These are phyloP conservation scores for Hypocryptadius cinnamomeus DNA, from an alignment of 2,113 vertebrate genomes.

Conservation along the genomic window DNA sequence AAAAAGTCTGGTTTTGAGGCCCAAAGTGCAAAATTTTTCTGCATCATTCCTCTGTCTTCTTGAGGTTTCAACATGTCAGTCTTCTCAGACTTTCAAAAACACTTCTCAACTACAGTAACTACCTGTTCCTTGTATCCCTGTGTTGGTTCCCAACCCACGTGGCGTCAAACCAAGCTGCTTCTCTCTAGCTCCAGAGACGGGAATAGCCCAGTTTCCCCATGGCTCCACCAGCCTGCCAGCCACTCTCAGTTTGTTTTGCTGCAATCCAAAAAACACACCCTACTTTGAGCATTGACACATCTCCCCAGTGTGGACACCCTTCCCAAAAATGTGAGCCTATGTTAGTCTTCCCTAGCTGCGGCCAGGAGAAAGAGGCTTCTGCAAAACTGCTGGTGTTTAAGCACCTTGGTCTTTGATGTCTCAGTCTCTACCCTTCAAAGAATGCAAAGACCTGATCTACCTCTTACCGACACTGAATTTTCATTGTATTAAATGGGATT, in stretches of 20 bases:
- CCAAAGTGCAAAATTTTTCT: neutral
- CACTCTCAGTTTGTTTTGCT: slow-evolving; percentile 15
- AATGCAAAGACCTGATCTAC: neutral
- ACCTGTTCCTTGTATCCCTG: neutral
- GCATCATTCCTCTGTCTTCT: neutral
- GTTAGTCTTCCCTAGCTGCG: neutral
- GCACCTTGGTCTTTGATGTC: neutral
- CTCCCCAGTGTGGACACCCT: neutral
- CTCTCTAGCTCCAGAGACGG: neutral
- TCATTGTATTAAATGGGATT: neutral
- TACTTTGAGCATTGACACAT: slow-evolving; percentile 19
- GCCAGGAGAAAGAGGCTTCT: neutral
- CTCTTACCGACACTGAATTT: neutral
- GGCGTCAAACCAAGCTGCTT: neutral
- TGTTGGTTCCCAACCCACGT: neutral
- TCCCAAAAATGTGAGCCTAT: neutral
- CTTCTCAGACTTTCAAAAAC: neutral
- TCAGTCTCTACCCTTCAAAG: neutral
- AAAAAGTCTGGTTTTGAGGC: neutral
- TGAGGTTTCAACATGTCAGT: neutral
- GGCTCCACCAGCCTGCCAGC: neutral
- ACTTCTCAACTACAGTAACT: neutral
- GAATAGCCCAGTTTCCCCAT: slow-evolving; percentile 25
- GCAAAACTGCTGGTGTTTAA: neutral
- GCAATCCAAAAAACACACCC: slow-evolving; percentile 33